Conservation (phyloP, 2,797 vertebrate species). For the Pangasius sanitwongsei region DNA sequence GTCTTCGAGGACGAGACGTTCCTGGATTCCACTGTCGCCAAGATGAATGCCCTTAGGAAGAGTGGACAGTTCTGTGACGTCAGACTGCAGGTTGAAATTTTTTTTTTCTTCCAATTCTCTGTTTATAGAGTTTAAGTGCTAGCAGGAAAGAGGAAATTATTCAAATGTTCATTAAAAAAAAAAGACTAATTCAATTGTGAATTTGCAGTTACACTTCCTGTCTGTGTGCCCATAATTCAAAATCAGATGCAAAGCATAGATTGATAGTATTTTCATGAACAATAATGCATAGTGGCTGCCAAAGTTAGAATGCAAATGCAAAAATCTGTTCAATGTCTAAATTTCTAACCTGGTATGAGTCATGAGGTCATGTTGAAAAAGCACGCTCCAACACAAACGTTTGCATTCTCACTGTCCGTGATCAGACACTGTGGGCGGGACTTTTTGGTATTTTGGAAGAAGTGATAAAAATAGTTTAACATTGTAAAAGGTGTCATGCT, state of each 20-base stretch:
- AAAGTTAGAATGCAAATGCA: not conserved
- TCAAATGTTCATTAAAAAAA: not conserved
- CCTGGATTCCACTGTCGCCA: constrained; percentile 97
- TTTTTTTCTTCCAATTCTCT: not conserved
- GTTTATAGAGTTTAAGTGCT: not conserved
- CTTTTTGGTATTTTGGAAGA: not conserved
- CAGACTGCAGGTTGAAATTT: constrained; percentile 86
- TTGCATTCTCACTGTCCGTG: not conserved
- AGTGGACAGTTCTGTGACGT: constrained; percentile 99
- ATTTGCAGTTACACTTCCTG: not conserved
- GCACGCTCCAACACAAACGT: not conserved
- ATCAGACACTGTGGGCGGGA: not conserved
- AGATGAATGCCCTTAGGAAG: constrained; percentile 97
- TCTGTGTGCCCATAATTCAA: not conserved
- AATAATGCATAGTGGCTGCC: not conserved
- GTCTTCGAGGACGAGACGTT: constrained; percentile 99
- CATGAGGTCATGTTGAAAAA: not conserved
- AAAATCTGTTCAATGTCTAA: not conserved
- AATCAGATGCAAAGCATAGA: not conserved
- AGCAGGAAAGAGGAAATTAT: not conserved
- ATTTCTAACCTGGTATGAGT: not conserved
- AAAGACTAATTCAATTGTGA: too few species aligned
- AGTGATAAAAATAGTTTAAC: not conserved
- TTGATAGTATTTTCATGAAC: not conserved
- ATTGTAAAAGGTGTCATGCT: not conserved